phyloP scores from a whole-genome alignment of 2,888 invertebrate genomes.

The Cryptus viduatorius region DNA sequence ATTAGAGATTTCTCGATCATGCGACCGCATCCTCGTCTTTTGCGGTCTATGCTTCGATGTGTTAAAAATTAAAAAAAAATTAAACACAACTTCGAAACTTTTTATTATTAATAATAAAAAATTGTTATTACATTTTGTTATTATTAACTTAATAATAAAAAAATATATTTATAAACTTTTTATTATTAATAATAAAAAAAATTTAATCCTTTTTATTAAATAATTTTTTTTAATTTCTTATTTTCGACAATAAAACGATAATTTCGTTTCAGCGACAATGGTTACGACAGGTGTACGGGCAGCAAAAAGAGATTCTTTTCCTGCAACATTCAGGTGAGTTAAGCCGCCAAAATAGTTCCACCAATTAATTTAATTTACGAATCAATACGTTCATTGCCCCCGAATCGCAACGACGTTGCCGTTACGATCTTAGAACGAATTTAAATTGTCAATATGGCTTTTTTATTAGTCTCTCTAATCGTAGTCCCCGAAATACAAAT shows the following conservation, averaged over 20 bases:
- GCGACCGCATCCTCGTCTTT: conserved; percentile 17
- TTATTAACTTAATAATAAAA: not conserved
- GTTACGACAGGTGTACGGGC: conserved; percentile 90
- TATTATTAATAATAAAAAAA: not conserved
- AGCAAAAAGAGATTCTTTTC: conserved; percentile 94
- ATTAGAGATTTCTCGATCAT: conserved; percentile 76
- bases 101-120: not conserved
- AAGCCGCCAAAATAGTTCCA: not conserved
- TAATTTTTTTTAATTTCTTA: not conserved
- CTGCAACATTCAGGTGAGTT: conserved; percentile 93
- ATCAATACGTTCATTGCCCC: not conserved
- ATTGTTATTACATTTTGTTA: no score
- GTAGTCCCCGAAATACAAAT: not conserved
- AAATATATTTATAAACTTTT: no score
- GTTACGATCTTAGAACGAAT: not conserved
- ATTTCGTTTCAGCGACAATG: conserved; percentile 87
- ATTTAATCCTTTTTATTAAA: conserved; percentile 3
- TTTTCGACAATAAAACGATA: not conserved
- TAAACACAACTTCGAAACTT: not conserved
- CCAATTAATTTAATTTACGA: no score
- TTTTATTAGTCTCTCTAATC: conserved; percentile 14
- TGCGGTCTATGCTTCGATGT: conserved; percentile 29
- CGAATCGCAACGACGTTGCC: not conserved
- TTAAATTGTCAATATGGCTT: not conserved
- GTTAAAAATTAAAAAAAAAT: not conserved